Percentiles rank a stretch among this genome's conserved stretches.
These are phyloP conservation scores for Rhipidura dahli DNA, from an alignment of 2,113 vertebrate species.

Conservation along the genomic window DNA sequence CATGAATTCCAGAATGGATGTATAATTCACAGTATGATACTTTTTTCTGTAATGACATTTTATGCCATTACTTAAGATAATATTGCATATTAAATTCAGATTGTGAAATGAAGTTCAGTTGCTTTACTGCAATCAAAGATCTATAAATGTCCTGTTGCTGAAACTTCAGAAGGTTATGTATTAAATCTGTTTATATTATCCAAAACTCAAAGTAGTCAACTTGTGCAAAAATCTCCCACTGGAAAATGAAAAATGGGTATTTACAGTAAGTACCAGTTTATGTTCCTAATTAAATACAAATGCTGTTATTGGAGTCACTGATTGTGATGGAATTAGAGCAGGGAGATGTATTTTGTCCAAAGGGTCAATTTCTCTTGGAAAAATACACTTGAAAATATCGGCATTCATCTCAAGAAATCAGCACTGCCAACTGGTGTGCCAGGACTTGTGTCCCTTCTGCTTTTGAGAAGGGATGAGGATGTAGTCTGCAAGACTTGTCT, in stretches of 20 bases:
- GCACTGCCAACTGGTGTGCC: not conserved
- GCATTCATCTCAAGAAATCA: not conserved
- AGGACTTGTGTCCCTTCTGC: not conserved
- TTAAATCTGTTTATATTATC: not conserved
- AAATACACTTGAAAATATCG: not conserved
- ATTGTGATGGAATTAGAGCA: not conserved
- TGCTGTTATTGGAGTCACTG: not conserved
- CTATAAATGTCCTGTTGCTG: constrained; percentile 34
- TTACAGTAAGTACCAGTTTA: not conserved
- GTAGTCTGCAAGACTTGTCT: not conserved
- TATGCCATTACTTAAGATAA: constrained; percentile 42
- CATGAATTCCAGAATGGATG: not conserved
- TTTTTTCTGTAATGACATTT: constrained; percentile 28
- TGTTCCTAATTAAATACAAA: constrained; percentile 16
- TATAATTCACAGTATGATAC: constrained; percentile 30
- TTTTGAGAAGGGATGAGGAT: not conserved
- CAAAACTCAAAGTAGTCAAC: not conserved
- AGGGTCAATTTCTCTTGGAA: not conserved
- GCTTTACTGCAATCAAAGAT: constrained; percentile 39
- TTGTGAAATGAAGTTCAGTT: constrained; percentile 39
- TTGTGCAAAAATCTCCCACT: constrained; percentile 1
- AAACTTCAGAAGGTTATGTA: constrained; percentile 18
- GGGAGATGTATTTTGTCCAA: not conserved
- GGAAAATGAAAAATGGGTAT: constrained; percentile 33
- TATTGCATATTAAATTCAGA: constrained; percentile 36